phyloP scores from a whole-genome alignment of 2,888 invertebrate genomes.

The Andricus curvator region DNA sequence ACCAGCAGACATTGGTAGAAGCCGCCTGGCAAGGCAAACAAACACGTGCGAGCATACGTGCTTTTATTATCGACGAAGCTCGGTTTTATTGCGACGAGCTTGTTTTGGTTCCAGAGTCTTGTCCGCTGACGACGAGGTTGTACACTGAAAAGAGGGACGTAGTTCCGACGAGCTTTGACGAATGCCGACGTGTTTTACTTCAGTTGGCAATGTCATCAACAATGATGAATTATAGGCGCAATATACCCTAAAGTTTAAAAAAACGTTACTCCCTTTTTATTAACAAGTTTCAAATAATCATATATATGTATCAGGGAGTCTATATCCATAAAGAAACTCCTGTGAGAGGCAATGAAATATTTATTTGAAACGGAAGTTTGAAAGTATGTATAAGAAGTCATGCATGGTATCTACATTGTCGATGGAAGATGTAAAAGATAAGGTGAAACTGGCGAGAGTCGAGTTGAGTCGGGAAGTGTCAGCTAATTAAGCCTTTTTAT shows the following conservation, averaged over 20 bases:
- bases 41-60: conserved; percentile 57
- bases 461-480: too few species aligned
- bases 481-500: too few species aligned
- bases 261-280: conserved; percentile 16
- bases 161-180: conserved; percentile 52
- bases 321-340: background rate
- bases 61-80: conserved; percentile 60
- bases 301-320: background rate
- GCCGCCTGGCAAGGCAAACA: conserved; percentile 59
- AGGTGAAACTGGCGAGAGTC: too few species aligned
- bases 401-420: too few species aligned
- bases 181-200: conserved; percentile 43
- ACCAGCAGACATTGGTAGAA: conserved; percentile 58
- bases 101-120: conserved; percentile 51
- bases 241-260: conserved; percentile 14
- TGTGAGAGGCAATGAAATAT: too few species aligned
- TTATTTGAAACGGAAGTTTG: too few species aligned
- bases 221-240: conserved; percentile 12
- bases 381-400: too few species aligned
- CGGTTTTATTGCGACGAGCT: conserved; percentile 57
- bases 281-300: conserved; percentile 10
- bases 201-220: conserved; percentile 29
- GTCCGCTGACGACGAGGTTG: conserved; percentile 48
- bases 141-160: conserved; percentile 17
- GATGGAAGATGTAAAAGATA: too few species aligned